phyloP scores from a whole-genome alignment of 2,113 vertebrate genomes.

The Bujurquina vittata region DNA sequence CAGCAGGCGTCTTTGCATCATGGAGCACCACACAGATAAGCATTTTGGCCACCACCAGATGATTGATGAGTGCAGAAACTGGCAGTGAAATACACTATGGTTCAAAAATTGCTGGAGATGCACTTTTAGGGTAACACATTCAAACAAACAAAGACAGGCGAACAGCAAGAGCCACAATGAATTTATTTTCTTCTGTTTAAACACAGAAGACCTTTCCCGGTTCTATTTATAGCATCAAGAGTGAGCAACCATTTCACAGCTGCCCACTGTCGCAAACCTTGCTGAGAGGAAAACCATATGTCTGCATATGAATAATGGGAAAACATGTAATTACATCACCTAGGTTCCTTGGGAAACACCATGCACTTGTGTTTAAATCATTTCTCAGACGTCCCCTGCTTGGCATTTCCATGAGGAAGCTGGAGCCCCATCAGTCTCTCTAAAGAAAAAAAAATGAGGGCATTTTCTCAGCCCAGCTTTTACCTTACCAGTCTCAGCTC shows the following conservation, averaged over 20 bases:
- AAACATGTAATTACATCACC: slow-evolving; percentile 75
- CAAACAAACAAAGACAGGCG: not conserved
- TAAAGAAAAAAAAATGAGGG: slow-evolving; percentile 34
- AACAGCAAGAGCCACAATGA: not conserved
- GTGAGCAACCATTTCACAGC: not conserved
- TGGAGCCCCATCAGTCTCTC: slow-evolving; percentile 61
- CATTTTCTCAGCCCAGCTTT: slow-evolving; percentile 14
- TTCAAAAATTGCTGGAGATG: not conserved
- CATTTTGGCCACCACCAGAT: not conserved
- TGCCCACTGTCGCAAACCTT: not conserved
- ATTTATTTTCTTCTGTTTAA: slow-evolving; percentile 3
- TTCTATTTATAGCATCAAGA: not conserved
- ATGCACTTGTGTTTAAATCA: slow-evolving; percentile 67
- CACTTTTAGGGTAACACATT: not conserved
- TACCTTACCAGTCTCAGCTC: slow-evolving; percentile 36
- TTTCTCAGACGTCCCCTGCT: slow-evolving; percentile 71
- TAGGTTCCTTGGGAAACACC: slow-evolving; percentile 53
- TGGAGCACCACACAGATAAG: not conserved
- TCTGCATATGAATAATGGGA: slow-evolving; percentile 72
- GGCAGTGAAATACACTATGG: not conserved
- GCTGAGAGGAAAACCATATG: slow-evolving; percentile 39
- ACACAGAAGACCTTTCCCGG: not conserved
- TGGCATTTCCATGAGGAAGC: slow-evolving; percentile 70
- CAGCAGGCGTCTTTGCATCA: not conserved
- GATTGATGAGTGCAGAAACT: not conserved